Percentiles rank a stretch among this genome's conserved stretches.
phyloP scores from a whole-genome alignment of 2,113 vertebrate genomes.

The Chamaea fasciata region DNA sequence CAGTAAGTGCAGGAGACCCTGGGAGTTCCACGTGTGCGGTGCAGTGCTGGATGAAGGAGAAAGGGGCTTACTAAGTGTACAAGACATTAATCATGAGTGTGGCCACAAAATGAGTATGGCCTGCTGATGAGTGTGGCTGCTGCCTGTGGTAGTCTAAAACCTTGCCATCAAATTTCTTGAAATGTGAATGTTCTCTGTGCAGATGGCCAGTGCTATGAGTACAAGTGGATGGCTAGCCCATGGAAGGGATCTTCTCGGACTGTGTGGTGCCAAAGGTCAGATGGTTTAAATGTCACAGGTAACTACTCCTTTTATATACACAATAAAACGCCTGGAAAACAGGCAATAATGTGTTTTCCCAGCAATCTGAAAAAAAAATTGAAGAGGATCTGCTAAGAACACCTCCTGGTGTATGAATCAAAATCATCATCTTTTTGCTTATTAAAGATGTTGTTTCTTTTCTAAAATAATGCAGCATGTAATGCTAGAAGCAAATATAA shows the following conservation, averaged over 20 bases:
- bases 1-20: background rate
- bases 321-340: background rate
- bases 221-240: constrained; percentile 86
- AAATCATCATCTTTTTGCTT: background rate
- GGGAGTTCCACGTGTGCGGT: background rate
- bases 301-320: background rate
- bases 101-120: background rate
- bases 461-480: background rate
- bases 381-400: background rate
- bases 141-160: background rate
- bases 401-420: background rate
- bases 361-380: background rate
- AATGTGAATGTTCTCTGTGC: background rate
- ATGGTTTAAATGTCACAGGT: constrained; percentile 96
- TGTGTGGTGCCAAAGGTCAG: constrained; percentile 94
- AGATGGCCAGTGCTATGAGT: constrained; percentile 93
- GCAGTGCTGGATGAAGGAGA: background rate
- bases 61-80: background rate
- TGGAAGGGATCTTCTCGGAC: constrained; percentile 87
- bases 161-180: background rate
- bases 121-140: background rate
- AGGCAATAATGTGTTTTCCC: background rate
- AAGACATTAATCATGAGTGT: background rate
- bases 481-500: background rate
- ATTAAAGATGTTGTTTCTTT: background rate